These are phyloP conservation scores for Suncus etruscus DNA, from an alignment of 2,113 vertebrate species.

Conservation along the genomic window DNA sequence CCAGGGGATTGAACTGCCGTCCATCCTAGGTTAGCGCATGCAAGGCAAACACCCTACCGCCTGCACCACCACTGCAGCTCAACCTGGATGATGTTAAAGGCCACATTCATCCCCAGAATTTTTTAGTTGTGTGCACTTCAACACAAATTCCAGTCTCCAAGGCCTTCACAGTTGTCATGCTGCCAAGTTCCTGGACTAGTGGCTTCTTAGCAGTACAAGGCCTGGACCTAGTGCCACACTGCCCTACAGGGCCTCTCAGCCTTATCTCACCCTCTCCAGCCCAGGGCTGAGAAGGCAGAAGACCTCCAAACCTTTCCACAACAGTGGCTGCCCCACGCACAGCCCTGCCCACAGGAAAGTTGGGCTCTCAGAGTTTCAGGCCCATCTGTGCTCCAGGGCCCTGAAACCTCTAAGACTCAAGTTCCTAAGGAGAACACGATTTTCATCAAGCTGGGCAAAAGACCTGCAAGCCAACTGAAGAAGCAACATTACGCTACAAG, in stretches of 20 bases:
- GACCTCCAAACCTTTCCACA: not conserved
- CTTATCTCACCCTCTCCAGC: not conserved
- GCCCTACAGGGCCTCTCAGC: not conserved
- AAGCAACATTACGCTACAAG: slow-evolving; percentile 59
- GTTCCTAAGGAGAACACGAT: not conserved
- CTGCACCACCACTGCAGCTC: too few relatives aligned
- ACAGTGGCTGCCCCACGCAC: too few relatives aligned
- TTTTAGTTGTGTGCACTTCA: not conserved
- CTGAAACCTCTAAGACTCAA: slow-evolving; percentile 11
- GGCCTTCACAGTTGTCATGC: not conserved
- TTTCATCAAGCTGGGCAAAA: slow-evolving; percentile 62
- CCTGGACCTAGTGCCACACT: not conserved
- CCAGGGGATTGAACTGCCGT: too few relatives aligned
- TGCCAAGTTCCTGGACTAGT: not conserved
- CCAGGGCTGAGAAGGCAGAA: not conserved
- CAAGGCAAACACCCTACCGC: too few relatives aligned
- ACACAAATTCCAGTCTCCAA: not conserved
- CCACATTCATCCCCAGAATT: not conserved
- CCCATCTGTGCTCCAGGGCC: not conserved
- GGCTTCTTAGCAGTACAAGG: not conserved
- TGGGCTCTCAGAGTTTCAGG: not conserved
- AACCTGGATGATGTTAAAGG: not conserved
- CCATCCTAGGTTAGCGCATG: too few relatives aligned
- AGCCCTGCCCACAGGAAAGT: not conserved
- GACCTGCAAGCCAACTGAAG: slow-evolving; percentile 50